These are phyloP conservation scores for Phaenicophaeus curvirostris DNA, from an alignment of 2,797 vertebrate genomes.

Conservation along the genomic window DNA sequence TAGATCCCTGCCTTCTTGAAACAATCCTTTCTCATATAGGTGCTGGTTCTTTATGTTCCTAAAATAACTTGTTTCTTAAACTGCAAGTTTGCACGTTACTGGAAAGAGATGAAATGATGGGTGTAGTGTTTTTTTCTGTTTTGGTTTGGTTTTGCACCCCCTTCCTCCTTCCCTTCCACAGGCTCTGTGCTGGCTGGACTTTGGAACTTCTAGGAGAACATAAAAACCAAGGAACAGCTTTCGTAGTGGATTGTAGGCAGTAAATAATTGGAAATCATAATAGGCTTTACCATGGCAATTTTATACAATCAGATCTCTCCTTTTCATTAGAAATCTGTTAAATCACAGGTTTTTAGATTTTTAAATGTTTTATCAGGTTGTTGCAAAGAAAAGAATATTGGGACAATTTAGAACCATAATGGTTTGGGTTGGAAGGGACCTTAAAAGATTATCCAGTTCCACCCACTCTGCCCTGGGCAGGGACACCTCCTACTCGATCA, in stretches of 20 bases:
- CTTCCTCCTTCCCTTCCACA: not conserved
- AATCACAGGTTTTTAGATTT: constrained; percentile 60
- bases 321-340: constrained; percentile 62
- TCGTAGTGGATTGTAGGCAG: not conserved
- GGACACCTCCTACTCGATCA: no score
- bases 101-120: not conserved
- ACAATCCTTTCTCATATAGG: not conserved
- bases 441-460: no score
- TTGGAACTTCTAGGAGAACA: not conserved
- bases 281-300: not conserved
- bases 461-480: no score
- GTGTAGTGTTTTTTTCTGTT: not conserved
- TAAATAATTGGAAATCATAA: constrained; percentile 24
- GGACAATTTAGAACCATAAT: no score
- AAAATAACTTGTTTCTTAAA: not conserved
- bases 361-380: constrained; percentile 3
- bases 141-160: not conserved
- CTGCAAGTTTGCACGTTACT: not conserved
- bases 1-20: not conserved
- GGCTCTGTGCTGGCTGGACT: not conserved
- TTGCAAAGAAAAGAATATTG: no score
- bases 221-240: not conserved
- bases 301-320: constrained; percentile 50
- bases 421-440: no score
- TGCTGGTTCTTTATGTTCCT: not conserved